These are phyloP conservation scores for Brachyistius frenatus DNA, from an alignment of 2,113 vertebrate species.

Conservation along the genomic window DNA sequence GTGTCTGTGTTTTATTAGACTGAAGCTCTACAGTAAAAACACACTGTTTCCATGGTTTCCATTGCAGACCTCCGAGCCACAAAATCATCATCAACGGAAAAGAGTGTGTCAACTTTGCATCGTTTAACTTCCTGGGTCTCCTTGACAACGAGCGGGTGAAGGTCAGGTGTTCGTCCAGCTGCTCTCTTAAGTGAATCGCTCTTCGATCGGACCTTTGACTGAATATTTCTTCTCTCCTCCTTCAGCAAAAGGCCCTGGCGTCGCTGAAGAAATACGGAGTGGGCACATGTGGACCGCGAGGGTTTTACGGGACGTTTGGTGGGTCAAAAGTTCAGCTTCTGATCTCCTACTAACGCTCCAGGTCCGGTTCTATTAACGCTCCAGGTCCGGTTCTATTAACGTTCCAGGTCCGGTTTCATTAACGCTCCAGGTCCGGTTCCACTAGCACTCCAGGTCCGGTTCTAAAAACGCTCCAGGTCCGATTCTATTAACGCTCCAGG, in stretches of 20 bases:
- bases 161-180: conserved; percentile 87
- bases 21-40: conserved; percentile 20
- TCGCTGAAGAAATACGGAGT: conserved; percentile 96
- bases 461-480: too few relatives aligned
- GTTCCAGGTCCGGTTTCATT: too few relatives aligned
- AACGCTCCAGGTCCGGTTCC: too few relatives aligned
- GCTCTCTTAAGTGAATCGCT: background rate
- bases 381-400: too few relatives aligned
- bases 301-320: conserved; percentile 99
- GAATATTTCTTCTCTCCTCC: background rate
- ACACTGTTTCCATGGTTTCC: conserved; percentile 3
- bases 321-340: conserved; percentile 8
- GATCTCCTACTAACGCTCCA: background rate
- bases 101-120: conserved; percentile 95
- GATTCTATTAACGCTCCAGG: too few relatives aligned
- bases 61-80: conserved; percentile 91
- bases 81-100: conserved; percentile 94
- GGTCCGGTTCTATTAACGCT: background rate
- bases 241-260: conserved; percentile 89
- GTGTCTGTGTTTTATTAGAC: too few relatives aligned
- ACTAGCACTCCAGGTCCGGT: too few relatives aligned
- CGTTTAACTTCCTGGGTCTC: conserved; percentile 96
- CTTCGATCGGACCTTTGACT: background rate
- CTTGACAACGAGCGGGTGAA: conserved; percentile 93
- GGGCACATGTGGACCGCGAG: conserved; percentile 96